Conservation (phyloP, 2,888 invertebrate species). For the Clanis bilineata region DNA sequence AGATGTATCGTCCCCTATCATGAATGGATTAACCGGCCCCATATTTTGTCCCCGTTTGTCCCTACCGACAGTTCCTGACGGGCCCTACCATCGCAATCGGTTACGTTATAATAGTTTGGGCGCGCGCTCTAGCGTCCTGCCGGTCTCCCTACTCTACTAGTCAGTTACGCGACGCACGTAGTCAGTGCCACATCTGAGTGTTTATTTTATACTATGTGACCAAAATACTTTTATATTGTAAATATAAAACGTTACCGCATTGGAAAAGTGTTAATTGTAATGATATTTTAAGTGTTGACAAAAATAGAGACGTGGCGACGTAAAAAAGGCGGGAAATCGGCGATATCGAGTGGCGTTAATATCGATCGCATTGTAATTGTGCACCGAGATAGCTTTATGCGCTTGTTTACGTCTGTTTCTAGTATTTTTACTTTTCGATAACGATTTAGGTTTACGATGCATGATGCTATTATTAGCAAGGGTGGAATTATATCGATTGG, state of each 20-base stretch:
- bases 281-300: slow-evolving; percentile 13
- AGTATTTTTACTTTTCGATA: slow-evolving; percentile 35
- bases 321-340: slow-evolving; percentile 62
- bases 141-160: slow-evolving; percentile 38
- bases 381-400: slow-evolving; percentile 54
- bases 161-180: slow-evolving; percentile 70
- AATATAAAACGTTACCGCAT: slow-evolving; percentile 20
- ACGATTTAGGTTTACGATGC: slow-evolving; percentile 25
- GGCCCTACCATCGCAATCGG: slow-evolving; percentile 66
- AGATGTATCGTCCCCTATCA: slow-evolving; percentile 54
- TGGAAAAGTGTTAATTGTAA: neutral
- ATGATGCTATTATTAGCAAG: slow-evolving; percentile 43
- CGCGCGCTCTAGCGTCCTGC: slow-evolving; percentile 64
- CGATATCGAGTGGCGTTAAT: slow-evolving; percentile 52
- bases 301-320: slow-evolving; percentile 33
- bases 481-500: slow-evolving; percentile 46
- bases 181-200: slow-evolving; percentile 56
- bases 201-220: slow-evolving; percentile 35
- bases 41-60: slow-evolving; percentile 34
- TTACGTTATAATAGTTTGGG: slow-evolving; percentile 77
- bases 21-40: slow-evolving; percentile 70
- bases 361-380: slow-evolving; percentile 72
- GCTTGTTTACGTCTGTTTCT: slow-evolving; percentile 63
- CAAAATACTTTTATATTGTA: slow-evolving; percentile 24
- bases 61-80: slow-evolving; percentile 10